phyloP scores from a whole-genome alignment of 1,140 invertebrate species.

The Acromyrmex heyeri region DNA sequence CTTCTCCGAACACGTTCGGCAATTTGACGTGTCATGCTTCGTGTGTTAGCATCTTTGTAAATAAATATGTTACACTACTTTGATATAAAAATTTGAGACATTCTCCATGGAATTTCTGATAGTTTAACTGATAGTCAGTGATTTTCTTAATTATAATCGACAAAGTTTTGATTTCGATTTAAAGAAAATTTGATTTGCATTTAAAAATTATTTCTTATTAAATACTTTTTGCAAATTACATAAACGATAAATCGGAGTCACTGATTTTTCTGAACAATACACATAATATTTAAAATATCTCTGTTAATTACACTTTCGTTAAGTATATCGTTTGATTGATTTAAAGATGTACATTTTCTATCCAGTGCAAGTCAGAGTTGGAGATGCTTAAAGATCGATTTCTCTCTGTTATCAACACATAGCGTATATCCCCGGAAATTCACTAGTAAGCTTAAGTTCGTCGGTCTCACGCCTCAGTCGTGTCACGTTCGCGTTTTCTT shows the following conservation, averaged over 20 bases:
- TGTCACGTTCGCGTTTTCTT: conserved; percentile 52
- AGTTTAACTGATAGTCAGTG: not conserved
- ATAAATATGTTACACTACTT: not conserved
- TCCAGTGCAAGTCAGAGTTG: not conserved
- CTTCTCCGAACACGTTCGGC: conserved; percentile 28
- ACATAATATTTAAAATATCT: conserved; percentile 11
- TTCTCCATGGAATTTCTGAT: not conserved
- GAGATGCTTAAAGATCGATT: conserved; percentile 35
- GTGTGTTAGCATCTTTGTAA: not conserved
- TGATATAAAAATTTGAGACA: not conserved
- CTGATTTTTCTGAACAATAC: too few species aligned
- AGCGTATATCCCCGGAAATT: not conserved
- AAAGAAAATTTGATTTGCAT: not conserved
- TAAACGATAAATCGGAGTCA: not conserved
- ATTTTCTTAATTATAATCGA: not conserved
- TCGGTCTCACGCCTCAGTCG: conserved; percentile 48
- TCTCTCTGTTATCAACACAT: conserved; percentile 22
- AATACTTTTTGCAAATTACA: not conserved
- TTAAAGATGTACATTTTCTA: not conserved
- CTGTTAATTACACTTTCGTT: not conserved
- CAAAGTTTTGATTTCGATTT: not conserved
- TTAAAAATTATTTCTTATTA: not conserved
- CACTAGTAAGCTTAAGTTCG: conserved; percentile 29
- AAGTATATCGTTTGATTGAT: not conserved
- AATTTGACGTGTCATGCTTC: conserved; percentile 3